Conservation (phyloP, 2,888 invertebrate genomes). For the Parascotia fuliginaria region DNA sequence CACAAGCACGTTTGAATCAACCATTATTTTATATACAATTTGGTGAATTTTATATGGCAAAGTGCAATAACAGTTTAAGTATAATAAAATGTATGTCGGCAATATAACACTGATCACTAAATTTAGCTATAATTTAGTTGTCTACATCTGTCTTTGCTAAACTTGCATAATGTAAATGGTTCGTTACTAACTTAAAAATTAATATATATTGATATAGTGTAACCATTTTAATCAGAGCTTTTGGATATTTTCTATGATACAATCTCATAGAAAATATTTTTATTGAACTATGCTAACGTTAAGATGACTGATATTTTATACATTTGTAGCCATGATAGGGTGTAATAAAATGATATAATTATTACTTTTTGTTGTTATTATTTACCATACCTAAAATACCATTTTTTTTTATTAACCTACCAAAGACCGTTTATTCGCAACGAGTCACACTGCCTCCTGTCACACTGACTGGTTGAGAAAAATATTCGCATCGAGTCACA, state of each 20-base stretch:
- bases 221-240: slow-evolving; percentile 13
- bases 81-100: background rate
- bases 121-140: background rate
- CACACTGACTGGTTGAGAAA: no score
- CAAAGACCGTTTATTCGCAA: no score
- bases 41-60: background rate
- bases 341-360: slow-evolving; percentile 32
- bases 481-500: no score
- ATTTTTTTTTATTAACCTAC: no score
- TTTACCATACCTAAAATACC: background rate
- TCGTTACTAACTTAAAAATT: no score
- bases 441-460: no score
- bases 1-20: no score
- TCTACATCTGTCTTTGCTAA: no score
- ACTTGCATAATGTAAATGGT: no score
- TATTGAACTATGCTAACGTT: slow-evolving; percentile 37
- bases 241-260: slow-evolving; percentile 37
- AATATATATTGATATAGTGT: background rate
- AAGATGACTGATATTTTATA: slow-evolving; percentile 81
- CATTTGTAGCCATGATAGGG: slow-evolving; percentile 64
- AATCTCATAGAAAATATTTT: no score
- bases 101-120: background rate
- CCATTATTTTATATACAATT: background rate
- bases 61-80: background rate
- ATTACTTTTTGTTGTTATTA: slow-evolving; percentile 21